These are phyloP conservation scores for Austrofundulus limnaeus DNA, from an alignment of 2,113 vertebrate species.

Conservation along the genomic window DNA sequence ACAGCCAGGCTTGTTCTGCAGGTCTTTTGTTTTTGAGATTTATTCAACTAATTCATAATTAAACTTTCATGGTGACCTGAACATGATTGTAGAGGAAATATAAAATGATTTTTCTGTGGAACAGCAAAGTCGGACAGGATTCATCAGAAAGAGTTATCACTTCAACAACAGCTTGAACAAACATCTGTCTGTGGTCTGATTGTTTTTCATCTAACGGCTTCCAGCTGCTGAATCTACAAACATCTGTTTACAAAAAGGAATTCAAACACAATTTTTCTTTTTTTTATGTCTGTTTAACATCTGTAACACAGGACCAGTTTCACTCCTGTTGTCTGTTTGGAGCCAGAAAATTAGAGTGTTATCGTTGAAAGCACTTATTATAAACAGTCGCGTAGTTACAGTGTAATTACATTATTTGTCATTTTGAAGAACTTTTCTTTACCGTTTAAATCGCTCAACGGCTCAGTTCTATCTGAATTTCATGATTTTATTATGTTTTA, in stretches of 20 bases:
- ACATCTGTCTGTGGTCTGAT: not conserved
- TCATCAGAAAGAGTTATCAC: no score
- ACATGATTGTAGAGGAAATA: no score
- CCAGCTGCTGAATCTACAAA: not conserved
- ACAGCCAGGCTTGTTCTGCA: no score
- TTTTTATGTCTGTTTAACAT: not conserved
- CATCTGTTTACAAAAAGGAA: conserved; percentile 7
- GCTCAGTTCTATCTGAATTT: not conserved
- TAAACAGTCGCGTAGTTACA: not conserved
- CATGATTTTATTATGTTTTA: not conserved
- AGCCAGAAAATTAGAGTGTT: not conserved
- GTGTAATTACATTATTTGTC: not conserved
- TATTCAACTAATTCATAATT: no score
- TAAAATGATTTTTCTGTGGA: not conserved
- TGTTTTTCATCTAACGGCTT: not conserved
- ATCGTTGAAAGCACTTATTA: no score
- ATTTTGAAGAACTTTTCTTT: not conserved
- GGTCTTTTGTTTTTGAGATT: no score
- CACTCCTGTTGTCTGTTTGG: not conserved
- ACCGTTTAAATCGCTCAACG: not conserved
- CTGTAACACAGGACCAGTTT: not conserved
- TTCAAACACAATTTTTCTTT: not conserved
- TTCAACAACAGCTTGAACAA: not conserved
- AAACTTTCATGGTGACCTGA: no score
- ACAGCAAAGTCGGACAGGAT: not conserved